A percentile compares a stretch with the other conserved stretches of the same genome.
Conservation (phyloP, 2,797 vertebrate species). For the Dermochelys coriacea region DNA sequence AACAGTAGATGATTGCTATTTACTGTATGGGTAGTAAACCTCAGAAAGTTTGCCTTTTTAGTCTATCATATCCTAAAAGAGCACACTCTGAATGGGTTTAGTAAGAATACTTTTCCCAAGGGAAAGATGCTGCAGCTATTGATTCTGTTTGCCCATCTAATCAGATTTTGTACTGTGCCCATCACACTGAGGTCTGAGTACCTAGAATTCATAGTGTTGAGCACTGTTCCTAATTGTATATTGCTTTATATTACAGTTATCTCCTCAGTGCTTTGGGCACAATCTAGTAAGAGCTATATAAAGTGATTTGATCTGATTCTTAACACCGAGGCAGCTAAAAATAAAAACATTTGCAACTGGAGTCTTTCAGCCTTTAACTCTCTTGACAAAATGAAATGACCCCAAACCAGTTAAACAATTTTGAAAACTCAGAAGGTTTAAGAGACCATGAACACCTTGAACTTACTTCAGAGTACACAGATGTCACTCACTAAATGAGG, state of each 20-base stretch:
- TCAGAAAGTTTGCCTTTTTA: slow-evolving; percentile 55
- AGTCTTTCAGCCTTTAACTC: background rate
- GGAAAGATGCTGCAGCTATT: background rate
- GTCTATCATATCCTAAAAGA: slow-evolving; percentile 31
- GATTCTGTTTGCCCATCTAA: background rate
- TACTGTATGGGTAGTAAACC: slow-evolving; percentile 40
- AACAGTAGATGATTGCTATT: slow-evolving; percentile 68
- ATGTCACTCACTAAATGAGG: slow-evolving; percentile 1
- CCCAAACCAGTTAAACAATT: slow-evolving; percentile 1
- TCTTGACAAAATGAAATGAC: background rate
- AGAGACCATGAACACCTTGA: background rate
- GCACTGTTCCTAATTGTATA: background rate
- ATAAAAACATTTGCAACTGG: background rate
- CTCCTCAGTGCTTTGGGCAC: background rate
- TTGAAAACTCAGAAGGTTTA: background rate
- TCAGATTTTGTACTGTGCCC: background rate
- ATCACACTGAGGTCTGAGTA: background rate
- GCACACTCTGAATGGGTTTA: background rate
- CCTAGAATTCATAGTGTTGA: background rate
- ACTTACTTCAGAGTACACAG: slow-evolving; percentile 4
- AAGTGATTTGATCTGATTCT: background rate
- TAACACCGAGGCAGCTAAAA: background rate
- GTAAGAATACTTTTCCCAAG: background rate
- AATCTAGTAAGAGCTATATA: background rate
- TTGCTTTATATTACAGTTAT: background rate